Percentiles rank a stretch among this genome's conserved stretches.
phyloP scores from a whole-genome alignment of 2,797 vertebrate genomes.

The Ctenopoma kingsleyae region DNA sequence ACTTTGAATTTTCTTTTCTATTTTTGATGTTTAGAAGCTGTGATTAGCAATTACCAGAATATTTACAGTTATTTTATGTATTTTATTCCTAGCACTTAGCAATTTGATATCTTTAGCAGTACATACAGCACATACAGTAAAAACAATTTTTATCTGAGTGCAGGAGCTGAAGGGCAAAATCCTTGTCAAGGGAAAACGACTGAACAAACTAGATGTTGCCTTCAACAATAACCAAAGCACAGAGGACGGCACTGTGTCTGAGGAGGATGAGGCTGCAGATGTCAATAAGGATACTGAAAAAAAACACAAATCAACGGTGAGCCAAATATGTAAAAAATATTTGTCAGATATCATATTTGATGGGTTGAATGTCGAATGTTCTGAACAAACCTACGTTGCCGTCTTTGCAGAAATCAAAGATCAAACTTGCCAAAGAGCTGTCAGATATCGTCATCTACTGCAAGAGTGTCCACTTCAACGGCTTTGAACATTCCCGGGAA shows the following conservation, averaged over 20 bases:
- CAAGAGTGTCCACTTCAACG: constrained; percentile 94
- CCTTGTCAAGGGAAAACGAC: constrained; percentile 94
- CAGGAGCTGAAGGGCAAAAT: constrained; percentile 93
- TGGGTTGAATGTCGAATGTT: neutral
- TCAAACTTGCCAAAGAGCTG: constrained; percentile 92
- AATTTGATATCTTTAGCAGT: neutral
- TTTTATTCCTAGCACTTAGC: neutral
- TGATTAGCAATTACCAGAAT: neutral
- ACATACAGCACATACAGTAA: neutral
- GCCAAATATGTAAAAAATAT: constrained; percentile 1
- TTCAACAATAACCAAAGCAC: constrained; percentile 61
- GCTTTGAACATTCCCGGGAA: constrained; percentile 86
- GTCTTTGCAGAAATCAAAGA: constrained; percentile 87
- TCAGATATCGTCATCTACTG: constrained; percentile 95
- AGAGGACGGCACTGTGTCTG: constrained; percentile 87
- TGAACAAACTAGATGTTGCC: constrained; percentile 87
- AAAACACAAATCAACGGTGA: constrained; percentile 79
- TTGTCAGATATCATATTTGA: neutral
- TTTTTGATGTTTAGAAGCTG: constrained; percentile 21
- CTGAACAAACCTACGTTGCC: neutral
- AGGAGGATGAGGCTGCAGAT: constrained; percentile 96
- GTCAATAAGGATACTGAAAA: constrained; percentile 89
- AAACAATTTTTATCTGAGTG: constrained; percentile 20
- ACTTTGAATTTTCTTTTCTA: too few relatives aligned
- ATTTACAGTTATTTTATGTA: too few relatives aligned